Conservation (phyloP, 2,797 vertebrate genomes). For the Falco cherrug region DNA sequence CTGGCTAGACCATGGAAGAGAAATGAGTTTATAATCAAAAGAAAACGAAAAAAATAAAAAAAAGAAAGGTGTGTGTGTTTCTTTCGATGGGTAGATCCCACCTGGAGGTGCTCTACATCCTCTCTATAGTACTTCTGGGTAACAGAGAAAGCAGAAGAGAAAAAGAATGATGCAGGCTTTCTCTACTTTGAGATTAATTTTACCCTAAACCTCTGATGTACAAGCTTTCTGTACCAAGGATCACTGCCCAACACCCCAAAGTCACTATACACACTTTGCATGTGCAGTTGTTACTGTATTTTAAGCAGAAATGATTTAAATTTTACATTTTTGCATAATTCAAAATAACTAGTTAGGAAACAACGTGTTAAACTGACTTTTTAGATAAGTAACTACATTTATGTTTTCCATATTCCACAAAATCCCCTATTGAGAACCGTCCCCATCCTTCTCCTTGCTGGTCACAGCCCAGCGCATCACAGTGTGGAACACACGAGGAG, state of each 20-base stretch:
- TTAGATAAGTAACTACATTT: neutral
- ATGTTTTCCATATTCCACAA: neutral
- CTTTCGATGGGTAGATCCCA: neutral
- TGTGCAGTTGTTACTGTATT: neutral
- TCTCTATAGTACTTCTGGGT: neutral
- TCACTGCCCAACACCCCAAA: neutral
- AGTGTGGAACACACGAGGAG: neutral
- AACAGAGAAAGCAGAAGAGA: neutral
- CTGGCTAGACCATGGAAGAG: neutral
- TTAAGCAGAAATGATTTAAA: neutral
- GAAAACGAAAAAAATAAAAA: neutral
- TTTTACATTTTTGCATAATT: neutral
- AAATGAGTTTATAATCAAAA: neutral
- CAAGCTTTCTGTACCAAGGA: neutral
- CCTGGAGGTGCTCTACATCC: neutral
- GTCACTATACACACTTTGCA: neutral
- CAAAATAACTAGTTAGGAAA: neutral
- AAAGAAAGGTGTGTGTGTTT: rapidly evolving
- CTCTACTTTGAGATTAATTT: neutral
- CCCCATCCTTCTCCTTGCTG: neutral
- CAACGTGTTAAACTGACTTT: neutral
- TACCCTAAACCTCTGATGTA: neutral
- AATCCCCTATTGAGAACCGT: neutral
- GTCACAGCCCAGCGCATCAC: neutral
- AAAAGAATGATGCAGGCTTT: neutral